These are phyloP conservation scores for Mythimna pallens DNA, from an alignment of 2,888 invertebrate genomes.

Conservation along the genomic window DNA sequence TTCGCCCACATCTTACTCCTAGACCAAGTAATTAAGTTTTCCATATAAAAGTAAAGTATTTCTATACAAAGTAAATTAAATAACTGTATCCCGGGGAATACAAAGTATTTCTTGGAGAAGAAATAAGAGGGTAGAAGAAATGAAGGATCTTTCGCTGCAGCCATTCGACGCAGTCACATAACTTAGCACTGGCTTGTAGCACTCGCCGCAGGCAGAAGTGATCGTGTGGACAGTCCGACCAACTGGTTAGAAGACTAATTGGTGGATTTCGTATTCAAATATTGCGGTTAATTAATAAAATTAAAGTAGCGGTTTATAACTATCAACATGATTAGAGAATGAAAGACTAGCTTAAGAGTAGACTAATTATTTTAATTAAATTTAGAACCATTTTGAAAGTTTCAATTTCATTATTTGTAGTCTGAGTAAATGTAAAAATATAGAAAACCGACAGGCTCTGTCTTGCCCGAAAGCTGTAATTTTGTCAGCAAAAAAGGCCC, in stretches of 20 bases:
- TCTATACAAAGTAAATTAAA: constrained; percentile 8
- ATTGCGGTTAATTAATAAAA: constrained; percentile 6
- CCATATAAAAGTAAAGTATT: not conserved
- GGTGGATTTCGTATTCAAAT: not conserved
- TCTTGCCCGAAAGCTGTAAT: too few relatives aligned
- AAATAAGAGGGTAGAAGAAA: constrained; percentile 16
- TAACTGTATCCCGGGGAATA: constrained; percentile 1
- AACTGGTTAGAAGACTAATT: constrained; percentile 12
- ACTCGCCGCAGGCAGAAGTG: not conserved
- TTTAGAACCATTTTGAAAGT: not conserved
- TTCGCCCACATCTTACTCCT: constrained; percentile 1
- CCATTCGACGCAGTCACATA: constrained; percentile 23
- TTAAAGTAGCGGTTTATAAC: not conserved
- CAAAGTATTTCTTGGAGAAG: constrained; percentile 21
- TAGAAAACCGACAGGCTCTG: too few relatives aligned
- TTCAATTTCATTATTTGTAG: not conserved
- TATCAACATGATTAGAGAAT: not conserved
- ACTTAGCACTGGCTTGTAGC: constrained; percentile 19
- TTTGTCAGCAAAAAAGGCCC: too few relatives aligned
- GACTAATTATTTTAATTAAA: too few relatives aligned
- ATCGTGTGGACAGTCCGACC: not conserved
- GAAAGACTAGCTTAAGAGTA: too few relatives aligned
- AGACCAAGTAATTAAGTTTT: constrained; percentile 12
- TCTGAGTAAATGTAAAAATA: not conserved
- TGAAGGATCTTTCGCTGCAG: not conserved